phyloP scores from a whole-genome alignment of 92 coral and sea anemone species.

The Zoanthus sansibaricus region DNA sequence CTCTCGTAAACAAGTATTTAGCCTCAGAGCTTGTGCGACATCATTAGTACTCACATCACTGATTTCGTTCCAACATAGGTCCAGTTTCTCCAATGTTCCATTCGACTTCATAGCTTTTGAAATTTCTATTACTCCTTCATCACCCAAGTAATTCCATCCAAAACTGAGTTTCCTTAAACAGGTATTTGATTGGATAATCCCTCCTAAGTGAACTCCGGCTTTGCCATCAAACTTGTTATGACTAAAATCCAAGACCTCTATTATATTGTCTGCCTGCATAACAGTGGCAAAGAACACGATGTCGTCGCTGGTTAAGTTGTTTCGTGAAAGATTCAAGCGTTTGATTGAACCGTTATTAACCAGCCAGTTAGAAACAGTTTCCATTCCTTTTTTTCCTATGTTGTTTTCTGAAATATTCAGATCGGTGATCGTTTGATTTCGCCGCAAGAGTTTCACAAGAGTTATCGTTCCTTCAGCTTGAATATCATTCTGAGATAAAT shows the following conservation, averaged over 20 bases:
- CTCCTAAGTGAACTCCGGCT: slow-evolving; percentile 75
- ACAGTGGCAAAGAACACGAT: slow-evolving; percentile 73
- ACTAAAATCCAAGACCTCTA: slow-evolving; percentile 71
- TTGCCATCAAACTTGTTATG: slow-evolving; percentile 71
- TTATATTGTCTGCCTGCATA: slow-evolving; percentile 75
- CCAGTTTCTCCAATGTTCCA: slow-evolving; percentile 68
- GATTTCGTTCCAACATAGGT: slow-evolving; percentile 88
- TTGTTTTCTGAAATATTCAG: slow-evolving; percentile 84
- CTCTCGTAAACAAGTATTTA: slow-evolving; percentile 74
- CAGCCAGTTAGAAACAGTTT: slow-evolving; percentile 77
- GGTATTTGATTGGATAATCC: slow-evolving; percentile 64
- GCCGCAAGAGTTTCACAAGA: slow-evolving; percentile 75
- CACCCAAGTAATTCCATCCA: slow-evolving; percentile 89
- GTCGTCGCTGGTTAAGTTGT: slow-evolving; percentile 73
- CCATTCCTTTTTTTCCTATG: slow-evolving; percentile 78
- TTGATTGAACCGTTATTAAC: slow-evolving; percentile 71
- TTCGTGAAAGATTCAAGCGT: slow-evolving; percentile 75
- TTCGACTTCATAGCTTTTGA: slow-evolving; percentile 65
- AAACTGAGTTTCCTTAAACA: slow-evolving; percentile 70
- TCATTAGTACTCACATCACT: slow-evolving; percentile 71
- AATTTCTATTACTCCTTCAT: slow-evolving; percentile 70
- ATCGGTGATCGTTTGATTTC: slow-evolving; percentile 64
- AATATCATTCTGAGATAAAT: slow-evolving; percentile 87
- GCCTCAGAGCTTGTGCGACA: slow-evolving; percentile 62
- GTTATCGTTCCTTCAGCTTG: slow-evolving; percentile 78